A percentile compares a stretch with the other conserved stretches of the same genome.
Evolutionary conservation across 2,888 invertebrate species (phyloP).

Genomic region (Pollenia amentaria): DNA sequence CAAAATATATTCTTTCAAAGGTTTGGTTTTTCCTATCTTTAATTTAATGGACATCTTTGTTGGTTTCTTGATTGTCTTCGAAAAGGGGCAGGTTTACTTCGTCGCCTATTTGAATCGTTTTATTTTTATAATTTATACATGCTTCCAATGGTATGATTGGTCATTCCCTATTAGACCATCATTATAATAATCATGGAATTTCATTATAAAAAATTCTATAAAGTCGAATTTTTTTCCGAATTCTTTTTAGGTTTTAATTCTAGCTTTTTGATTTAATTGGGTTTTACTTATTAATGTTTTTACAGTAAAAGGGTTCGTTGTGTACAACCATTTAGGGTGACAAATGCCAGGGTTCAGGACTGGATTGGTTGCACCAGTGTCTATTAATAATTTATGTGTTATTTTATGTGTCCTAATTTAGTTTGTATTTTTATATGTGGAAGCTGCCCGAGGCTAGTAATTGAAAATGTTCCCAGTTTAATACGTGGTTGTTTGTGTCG

Average conservation of each 20-base stretch:
- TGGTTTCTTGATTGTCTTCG: neutral
- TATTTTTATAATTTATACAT: conserved; percentile 39
- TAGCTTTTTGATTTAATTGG: conserved; percentile 45
- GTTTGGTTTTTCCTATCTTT: too few relatives aligned
- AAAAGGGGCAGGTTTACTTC: neutral
- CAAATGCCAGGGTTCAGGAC: conserved; percentile 59
- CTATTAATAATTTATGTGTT: conserved; percentile 66
- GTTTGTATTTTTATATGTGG: conserved; percentile 65
- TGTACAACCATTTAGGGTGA: neutral
- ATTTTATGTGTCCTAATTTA: conserved; percentile 43
- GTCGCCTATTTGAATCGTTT: conserved; percentile 22
- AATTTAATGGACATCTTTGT: neutral
- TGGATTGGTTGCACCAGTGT: conserved; percentile 64
- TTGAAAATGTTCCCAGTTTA: neutral
- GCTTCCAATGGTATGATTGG: conserved; percentile 47
- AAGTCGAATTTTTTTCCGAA: conserved; percentile 28
- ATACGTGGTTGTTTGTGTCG: too few relatives aligned
- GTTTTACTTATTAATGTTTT: conserved; percentile 1
- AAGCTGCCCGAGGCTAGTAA: conserved; percentile 53
- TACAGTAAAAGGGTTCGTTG: neutral
- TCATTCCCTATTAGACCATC: conserved; percentile 65
- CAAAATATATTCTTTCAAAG: too few relatives aligned
- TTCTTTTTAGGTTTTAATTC: conserved; percentile 54
- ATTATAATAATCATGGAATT: conserved; percentile 65
- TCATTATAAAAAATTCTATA: conserved; percentile 27